Conservation (phyloP, 2,888 invertebrate species). For the Scotopteryx bipunctaria region DNA sequence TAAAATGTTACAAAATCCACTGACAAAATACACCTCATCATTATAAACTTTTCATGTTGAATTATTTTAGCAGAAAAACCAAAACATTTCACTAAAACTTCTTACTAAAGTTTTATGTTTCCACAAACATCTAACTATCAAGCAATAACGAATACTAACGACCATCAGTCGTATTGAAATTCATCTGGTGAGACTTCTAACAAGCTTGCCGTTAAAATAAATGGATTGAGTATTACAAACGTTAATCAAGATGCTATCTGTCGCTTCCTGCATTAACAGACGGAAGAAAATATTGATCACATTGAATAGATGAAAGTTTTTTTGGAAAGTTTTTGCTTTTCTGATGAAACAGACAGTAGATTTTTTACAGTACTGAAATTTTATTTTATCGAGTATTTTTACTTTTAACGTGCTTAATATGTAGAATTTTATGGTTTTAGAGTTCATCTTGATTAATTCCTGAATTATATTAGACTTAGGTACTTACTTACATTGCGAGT, state of each 20-base stretch:
- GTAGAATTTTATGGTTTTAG: no score
- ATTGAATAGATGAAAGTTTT: constrained; percentile 1
- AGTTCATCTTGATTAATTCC: no score
- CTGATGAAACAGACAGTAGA: not conserved
- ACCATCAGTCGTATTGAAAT: constrained; percentile 59
- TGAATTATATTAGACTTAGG: no score
- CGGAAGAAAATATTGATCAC: constrained; percentile 18
- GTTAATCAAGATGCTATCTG: constrained; percentile 57
- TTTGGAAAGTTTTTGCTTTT: constrained; percentile 4
- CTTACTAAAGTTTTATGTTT: not conserved
- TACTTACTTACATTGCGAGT: no score
- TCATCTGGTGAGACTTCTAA: constrained; percentile 47
- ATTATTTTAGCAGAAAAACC: no score
- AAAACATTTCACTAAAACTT: not conserved
- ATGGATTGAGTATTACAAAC: constrained; percentile 53
- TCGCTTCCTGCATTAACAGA: constrained; percentile 47
- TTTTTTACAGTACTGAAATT: no score
- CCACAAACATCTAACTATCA: constrained; percentile 10
- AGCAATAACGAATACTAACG: constrained; percentile 42
- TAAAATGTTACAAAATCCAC: no score
- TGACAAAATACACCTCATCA: no score
- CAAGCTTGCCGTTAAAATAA: constrained; percentile 43
- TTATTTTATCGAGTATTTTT: no score
- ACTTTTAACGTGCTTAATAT: no score
- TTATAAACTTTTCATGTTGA: no score